These are phyloP conservation scores for Dryomyza anilis DNA, from an alignment of 2,888 invertebrate genomes.

Conservation along the genomic window DNA sequence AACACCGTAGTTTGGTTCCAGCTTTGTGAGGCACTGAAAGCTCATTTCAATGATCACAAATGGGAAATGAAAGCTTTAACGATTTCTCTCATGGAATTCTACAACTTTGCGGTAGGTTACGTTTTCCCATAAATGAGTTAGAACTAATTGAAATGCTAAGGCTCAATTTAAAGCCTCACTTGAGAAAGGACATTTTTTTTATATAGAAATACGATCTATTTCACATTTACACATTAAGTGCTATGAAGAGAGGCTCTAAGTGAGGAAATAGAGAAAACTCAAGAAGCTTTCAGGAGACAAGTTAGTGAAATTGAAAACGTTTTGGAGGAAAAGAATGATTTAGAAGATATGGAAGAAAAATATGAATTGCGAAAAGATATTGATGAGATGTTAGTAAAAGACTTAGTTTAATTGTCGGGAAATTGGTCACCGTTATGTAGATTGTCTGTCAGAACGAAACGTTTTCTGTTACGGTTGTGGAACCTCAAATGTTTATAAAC, in stretches of 20 bases:
- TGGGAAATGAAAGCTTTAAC: conserved; percentile 6
- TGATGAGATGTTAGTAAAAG: no score
- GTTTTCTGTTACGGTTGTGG: conserved; percentile 25
- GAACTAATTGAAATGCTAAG: conserved; percentile 15
- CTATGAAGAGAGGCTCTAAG: conserved; percentile 9
- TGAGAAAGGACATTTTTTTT: conserved; percentile 18
- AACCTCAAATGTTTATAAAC: conserved; percentile 8
- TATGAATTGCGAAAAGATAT: not conserved
- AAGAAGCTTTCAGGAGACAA: no score
- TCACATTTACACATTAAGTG: conserved; percentile 5
- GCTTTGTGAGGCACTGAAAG: conserved; percentile 1
- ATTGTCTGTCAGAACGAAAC: not conserved
- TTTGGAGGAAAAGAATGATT: no score
- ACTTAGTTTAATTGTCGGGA: conserved; percentile 9
- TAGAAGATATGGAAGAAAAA: not conserved
- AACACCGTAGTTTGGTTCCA: not conserved
- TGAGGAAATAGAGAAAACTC: not conserved
- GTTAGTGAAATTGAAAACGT: no score
- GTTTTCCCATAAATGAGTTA: not conserved
- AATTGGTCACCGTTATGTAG: no score
- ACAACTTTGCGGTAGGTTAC: conserved; percentile 5
- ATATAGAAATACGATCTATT: no score
- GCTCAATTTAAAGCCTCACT: conserved; percentile 10
- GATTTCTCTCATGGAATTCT: conserved; percentile 10
- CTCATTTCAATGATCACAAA: conserved; percentile 6